Evolutionary conservation across 1,140 invertebrate genomes (phyloP).

Genomic region (Thrips palmi): DNA sequence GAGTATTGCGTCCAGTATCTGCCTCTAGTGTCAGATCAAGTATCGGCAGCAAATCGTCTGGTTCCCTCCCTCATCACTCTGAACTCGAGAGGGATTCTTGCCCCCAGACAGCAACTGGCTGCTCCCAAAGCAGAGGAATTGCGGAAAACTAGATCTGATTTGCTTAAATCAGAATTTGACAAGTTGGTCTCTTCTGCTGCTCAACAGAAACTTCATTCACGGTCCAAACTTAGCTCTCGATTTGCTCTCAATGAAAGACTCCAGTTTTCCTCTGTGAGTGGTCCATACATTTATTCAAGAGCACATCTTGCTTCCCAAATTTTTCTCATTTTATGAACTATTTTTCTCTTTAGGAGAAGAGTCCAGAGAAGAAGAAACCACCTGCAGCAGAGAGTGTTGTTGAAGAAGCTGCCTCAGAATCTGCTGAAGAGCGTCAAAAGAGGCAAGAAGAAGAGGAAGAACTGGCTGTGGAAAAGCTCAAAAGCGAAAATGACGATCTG

Average conservation of each 20-base stretch:
- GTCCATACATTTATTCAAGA: too few relatives aligned
- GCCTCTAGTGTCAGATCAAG: background rate
- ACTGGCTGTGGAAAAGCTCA: constrained; percentile 16
- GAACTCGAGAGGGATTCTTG: background rate
- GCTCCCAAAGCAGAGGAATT: too few relatives aligned
- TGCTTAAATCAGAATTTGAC: background rate
- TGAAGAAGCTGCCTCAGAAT: too few relatives aligned
- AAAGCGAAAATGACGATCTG: constrained; percentile 22
- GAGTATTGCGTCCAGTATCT: background rate
- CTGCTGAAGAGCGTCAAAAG: background rate
- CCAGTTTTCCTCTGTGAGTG: too few relatives aligned
- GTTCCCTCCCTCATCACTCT: background rate
- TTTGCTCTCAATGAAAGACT: too few relatives aligned
- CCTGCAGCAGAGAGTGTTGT: constrained; percentile 1
- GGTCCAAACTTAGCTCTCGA: too few relatives aligned
- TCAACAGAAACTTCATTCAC: too few relatives aligned
- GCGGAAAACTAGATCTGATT: too few relatives aligned
- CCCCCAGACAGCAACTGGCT: background rate
- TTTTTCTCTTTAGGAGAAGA: too few relatives aligned
- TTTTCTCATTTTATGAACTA: too few relatives aligned
- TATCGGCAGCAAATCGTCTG: background rate
- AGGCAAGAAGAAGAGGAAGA: constrained; percentile 10
- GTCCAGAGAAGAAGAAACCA: background rate
- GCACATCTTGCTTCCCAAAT: too few relatives aligned
- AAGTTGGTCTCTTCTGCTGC: background rate